Conservation (phyloP, 2,888 invertebrate species). For the Steinernema hermaphroditum region DNA sequence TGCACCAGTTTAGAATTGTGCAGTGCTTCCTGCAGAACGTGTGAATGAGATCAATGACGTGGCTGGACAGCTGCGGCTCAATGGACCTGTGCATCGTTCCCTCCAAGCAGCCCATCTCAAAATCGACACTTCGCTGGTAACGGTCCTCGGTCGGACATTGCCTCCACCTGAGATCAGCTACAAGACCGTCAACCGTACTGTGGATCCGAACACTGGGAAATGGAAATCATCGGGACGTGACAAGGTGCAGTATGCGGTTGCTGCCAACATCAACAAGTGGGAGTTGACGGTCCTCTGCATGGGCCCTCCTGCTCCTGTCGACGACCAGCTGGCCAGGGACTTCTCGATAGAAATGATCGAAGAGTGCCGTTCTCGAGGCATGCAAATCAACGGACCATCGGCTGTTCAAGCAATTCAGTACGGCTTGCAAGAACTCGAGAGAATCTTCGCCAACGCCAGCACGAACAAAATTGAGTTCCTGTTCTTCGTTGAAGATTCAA, state of each 20-base stretch:
- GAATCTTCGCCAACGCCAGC: neutral
- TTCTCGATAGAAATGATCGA: neutral
- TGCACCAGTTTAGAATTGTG: neutral
- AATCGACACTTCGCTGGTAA: neutral
- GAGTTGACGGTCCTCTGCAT: neutral
- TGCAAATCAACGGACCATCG: neutral
- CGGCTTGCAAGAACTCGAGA: neutral
- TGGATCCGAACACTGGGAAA: neutral
- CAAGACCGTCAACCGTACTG: neutral
- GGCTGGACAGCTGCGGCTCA: neutral
- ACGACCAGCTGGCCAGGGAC: neutral
- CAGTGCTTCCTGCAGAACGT: neutral
- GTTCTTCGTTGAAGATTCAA: slow-evolving; percentile 12
- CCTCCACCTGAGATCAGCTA: neutral
- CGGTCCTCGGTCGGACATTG: neutral
- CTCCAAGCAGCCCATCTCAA: neutral
- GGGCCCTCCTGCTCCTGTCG: neutral
- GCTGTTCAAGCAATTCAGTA: neutral
- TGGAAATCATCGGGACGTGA: neutral
- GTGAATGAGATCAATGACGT: neutral
- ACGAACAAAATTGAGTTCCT: neutral
- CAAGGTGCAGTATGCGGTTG: neutral
- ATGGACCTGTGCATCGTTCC: neutral
- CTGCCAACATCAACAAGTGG: neutral
- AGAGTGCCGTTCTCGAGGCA: neutral